phyloP scores from a whole-genome alignment of 2,113 vertebrate genomes.

The Zosterops japonicus region DNA sequence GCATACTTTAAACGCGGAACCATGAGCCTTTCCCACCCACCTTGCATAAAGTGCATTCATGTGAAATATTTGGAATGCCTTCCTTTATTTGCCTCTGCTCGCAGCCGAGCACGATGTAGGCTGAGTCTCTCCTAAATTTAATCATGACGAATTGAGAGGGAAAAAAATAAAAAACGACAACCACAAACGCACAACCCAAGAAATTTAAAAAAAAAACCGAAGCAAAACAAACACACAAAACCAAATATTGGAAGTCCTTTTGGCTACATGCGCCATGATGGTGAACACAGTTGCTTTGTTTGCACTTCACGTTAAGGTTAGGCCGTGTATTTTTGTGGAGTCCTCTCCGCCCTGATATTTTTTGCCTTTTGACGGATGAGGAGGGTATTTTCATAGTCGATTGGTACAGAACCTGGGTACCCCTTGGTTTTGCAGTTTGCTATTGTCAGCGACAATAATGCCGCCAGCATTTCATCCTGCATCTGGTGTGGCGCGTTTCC shows the following conservation, averaged over 20 bases:
- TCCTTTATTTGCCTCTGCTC: slow-evolving; percentile 17
- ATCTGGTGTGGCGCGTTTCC: not conserved
- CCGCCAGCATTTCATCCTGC: not conserved
- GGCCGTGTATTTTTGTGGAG: not conserved
- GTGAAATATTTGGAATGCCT: slow-evolving; percentile 64
- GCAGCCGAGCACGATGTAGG: not conserved
- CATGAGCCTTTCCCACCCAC: slow-evolving; percentile 45
- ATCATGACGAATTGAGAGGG: not conserved
- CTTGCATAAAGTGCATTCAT: slow-evolving; percentile 54
- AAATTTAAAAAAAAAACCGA: not conserved
- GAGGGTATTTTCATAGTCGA: not conserved
- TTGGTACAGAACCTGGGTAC: not conserved
- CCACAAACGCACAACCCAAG: not conserved
- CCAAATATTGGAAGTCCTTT: not conserved
- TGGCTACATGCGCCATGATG: slow-evolving; percentile 7
- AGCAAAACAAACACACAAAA: not conserved
- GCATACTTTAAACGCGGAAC: not conserved
- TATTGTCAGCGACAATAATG: not conserved
- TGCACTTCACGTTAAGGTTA: not conserved
- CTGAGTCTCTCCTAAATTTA: not conserved
- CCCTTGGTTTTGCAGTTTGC: not conserved
- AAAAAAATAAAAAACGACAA: not conserved
- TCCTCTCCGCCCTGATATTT: not conserved
- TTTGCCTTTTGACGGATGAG: not conserved
- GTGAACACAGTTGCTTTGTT: slow-evolving; percentile 41